These are phyloP conservation scores for Ciconia boyciana DNA, from an alignment of 2,113 vertebrate genomes.

Conservation along the genomic window DNA sequence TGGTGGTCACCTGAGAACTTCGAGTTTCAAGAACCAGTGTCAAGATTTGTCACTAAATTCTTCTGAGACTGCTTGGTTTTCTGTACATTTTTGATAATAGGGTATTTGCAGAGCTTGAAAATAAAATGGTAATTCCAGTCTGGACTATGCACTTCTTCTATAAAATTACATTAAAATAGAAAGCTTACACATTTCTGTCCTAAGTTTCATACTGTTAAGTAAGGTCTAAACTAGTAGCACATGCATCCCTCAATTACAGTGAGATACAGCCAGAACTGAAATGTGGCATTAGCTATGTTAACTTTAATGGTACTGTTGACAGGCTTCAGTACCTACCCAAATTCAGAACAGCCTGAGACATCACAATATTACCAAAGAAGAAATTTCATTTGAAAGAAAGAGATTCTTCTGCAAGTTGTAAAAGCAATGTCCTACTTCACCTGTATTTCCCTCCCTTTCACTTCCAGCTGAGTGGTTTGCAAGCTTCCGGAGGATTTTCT, in stretches of 20 bases:
- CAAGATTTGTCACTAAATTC: neutral
- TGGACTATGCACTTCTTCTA: neutral
- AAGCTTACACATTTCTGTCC: neutral
- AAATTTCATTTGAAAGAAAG: neutral
- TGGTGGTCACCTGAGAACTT: neutral
- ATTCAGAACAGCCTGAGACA: neutral
- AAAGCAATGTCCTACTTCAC: neutral
- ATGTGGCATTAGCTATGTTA: neutral
- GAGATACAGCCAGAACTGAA: neutral
- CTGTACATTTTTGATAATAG: neutral
- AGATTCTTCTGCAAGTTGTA: neutral
- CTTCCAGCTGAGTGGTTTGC: neutral
- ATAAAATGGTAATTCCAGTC: neutral
- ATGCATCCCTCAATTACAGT: accelerated
- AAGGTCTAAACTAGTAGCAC: neutral
- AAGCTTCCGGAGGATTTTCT: neutral
- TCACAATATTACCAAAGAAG: neutral
- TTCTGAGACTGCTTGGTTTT: neutral
- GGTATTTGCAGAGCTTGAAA: neutral
- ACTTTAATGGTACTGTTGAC: too few relatives aligned
- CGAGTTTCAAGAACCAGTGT: neutral
- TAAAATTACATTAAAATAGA: neutral
- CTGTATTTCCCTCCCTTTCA: neutral
- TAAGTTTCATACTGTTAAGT: neutral
- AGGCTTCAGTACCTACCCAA: neutral